phyloP scores from a whole-genome alignment of 2,888 invertebrate species.

The Argyresthia goedartella region DNA sequence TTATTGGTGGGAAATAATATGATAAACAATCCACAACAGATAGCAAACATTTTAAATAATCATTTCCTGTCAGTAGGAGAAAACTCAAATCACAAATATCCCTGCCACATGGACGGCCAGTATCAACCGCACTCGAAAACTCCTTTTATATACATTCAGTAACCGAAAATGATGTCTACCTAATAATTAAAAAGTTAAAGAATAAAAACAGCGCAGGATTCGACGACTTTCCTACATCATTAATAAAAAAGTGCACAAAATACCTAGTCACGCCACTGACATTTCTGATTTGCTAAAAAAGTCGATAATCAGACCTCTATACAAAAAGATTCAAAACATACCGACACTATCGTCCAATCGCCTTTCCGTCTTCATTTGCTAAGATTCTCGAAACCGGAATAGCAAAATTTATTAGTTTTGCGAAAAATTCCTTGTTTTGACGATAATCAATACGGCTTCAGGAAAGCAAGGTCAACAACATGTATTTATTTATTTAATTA shows the following conservation, averaged over 20 bases:
- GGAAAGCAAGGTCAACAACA: slow-evolving; percentile 8
- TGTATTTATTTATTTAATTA: background rate
- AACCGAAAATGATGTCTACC: background rate
- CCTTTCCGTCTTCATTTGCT: slow-evolving; percentile 8
- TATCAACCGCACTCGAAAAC: background rate
- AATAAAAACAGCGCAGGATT: slow-evolving; percentile 7
- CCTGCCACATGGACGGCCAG: background rate
- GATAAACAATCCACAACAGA: background rate
- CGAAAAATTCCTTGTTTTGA: slow-evolving; percentile 11
- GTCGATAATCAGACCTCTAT: too few species aligned
- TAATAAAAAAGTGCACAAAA: slow-evolving; percentile 7
- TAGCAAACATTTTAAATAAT: background rate
- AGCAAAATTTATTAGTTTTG: slow-evolving; percentile 9
- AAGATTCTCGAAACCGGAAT: slow-evolving; percentile 11
- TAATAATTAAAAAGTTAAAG: slow-evolving; percentile 8
- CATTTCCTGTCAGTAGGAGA: background rate
- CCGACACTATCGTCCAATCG: slow-evolving; percentile 10
- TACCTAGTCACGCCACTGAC: slow-evolving; percentile 5
- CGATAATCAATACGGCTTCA: too few species aligned
- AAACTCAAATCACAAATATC: background rate
- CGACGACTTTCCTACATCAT: slow-evolving; percentile 6
- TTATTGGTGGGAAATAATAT: background rate
- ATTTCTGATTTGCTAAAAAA: too few species aligned
- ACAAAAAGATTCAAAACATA: slow-evolving; percentile 7
- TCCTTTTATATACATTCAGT: background rate